Percentiles rank a stretch among this genome's conserved stretches.
Conservation (phyloP, 2,113 vertebrate genomes). For the Petrocephalus microphthalmus region DNA sequence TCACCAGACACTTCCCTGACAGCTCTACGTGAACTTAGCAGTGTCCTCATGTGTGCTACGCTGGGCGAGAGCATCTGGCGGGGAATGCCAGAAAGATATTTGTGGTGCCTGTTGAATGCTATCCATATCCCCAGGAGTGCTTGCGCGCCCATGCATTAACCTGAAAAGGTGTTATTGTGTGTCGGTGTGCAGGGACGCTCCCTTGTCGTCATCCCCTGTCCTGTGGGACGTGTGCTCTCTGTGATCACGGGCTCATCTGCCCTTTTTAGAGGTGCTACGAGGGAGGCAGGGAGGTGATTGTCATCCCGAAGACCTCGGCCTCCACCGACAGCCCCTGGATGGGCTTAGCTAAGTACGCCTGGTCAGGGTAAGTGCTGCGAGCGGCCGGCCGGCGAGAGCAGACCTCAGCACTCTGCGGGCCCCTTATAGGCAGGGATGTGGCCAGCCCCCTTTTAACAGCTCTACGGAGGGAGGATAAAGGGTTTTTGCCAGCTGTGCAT, state of each 20-base stretch:
- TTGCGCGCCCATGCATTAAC: background rate
- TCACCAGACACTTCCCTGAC: background rate
- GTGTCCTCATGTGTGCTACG: background rate
- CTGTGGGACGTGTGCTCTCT: background rate
- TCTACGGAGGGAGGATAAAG: background rate
- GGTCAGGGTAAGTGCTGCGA: constrained; percentile 63
- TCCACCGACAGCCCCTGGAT: constrained; percentile 67
- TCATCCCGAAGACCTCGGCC: constrained; percentile 68
- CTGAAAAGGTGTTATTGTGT: background rate
- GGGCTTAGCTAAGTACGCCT: constrained; percentile 70
- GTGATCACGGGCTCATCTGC: background rate
- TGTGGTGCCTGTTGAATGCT: background rate
- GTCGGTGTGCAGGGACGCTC: background rate
- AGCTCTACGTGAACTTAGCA: background rate
- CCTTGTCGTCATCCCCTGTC: background rate
- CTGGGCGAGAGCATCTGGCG: background rate
- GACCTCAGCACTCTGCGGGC: background rate
- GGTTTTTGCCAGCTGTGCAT: background rate
- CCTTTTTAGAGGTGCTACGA: constrained; percentile 64
- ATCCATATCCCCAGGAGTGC: background rate
- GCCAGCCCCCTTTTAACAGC: background rate
- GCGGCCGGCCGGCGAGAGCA: background rate
- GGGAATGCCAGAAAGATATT: background rate
- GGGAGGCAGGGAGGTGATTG: constrained; percentile 64
- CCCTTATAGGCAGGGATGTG: background rate